Conservation (phyloP, 2,888 invertebrate species). For the Chymomyza amoena region DNA sequence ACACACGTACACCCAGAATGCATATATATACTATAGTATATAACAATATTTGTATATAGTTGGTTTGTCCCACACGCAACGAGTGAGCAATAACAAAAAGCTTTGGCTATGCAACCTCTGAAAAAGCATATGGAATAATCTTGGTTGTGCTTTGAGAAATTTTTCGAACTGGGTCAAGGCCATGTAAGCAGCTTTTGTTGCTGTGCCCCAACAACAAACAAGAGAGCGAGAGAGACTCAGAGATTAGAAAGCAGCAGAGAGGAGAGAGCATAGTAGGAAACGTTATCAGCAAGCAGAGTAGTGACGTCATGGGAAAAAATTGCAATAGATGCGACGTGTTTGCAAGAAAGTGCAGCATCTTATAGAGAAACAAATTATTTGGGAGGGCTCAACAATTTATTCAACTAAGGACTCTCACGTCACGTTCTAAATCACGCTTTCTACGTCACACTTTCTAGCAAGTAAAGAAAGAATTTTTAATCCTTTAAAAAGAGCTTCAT, state of each 20-base stretch:
- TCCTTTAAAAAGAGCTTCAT: too few relatives aligned
- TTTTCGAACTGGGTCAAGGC: constrained; percentile 69
- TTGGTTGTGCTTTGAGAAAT: constrained; percentile 1
- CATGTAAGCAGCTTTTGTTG: constrained; percentile 39
- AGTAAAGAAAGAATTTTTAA: too few relatives aligned
- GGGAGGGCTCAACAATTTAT: too few relatives aligned
- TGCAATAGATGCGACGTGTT: not conserved
- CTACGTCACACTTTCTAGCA: too few relatives aligned
- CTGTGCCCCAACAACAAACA: not conserved
- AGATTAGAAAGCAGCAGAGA: not conserved
- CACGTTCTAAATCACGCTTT: too few relatives aligned
- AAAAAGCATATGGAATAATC: constrained; percentile 29
- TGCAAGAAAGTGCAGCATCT: too few relatives aligned
- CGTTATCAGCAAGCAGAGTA: constrained; percentile 8
- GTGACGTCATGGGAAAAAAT: too few relatives aligned
- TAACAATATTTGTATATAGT: not conserved
- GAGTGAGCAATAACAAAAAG: not conserved
- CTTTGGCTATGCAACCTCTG: not conserved
- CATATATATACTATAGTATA: not conserved
- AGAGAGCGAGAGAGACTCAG: not conserved
- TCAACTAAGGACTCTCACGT: too few relatives aligned
- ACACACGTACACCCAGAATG: not conserved
- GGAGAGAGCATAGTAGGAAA: not conserved
- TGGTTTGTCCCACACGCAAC: not conserved
- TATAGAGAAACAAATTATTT: too few relatives aligned